These are phyloP conservation scores for Lepilemur septentrionalis DNA, from an alignment of 2,797 vertebrate genomes.

Conservation along the genomic window DNA sequence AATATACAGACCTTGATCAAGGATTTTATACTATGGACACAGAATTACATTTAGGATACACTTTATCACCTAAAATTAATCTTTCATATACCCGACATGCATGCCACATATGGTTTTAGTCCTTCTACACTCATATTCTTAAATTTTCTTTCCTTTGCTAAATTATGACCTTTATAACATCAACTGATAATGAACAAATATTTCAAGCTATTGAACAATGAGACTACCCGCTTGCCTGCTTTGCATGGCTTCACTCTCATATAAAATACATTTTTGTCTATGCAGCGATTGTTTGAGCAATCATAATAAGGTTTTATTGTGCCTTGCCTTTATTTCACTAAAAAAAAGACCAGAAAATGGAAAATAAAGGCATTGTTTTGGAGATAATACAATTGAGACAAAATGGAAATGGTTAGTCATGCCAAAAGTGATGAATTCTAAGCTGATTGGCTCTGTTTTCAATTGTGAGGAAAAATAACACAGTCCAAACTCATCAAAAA, in stretches of 20 bases:
- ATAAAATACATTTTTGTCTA: not conserved
- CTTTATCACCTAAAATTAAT: not conserved
- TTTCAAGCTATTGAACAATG: not conserved
- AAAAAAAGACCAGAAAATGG: slow-evolving; percentile 35
- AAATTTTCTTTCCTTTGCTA: not conserved
- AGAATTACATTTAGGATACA: not conserved
- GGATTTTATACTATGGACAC: not conserved
- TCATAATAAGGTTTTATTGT: slow-evolving; percentile 32
- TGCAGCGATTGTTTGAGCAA: not conserved
- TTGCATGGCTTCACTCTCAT: not conserved
- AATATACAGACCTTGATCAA: not conserved
- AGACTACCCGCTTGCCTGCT: not conserved
- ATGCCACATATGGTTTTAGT: not conserved
- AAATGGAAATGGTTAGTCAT: slow-evolving; percentile 55
- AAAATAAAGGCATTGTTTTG: slow-evolving; percentile 60
- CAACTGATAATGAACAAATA: not conserved
- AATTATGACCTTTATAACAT: slow-evolving; percentile 1
- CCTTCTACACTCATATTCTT: not conserved
- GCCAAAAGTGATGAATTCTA: slow-evolving; percentile 51
- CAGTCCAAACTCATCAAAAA: slow-evolving; percentile 32
- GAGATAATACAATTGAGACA: slow-evolving; percentile 52
- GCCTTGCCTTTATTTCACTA: slow-evolving; percentile 49
- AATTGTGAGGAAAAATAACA: slow-evolving; percentile 25
- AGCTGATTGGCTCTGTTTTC: slow-evolving; percentile 36
- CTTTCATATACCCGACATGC: not conserved